phyloP scores from a whole-genome alignment of 2,797 vertebrate genomes.

The Fratercula arctica region DNA sequence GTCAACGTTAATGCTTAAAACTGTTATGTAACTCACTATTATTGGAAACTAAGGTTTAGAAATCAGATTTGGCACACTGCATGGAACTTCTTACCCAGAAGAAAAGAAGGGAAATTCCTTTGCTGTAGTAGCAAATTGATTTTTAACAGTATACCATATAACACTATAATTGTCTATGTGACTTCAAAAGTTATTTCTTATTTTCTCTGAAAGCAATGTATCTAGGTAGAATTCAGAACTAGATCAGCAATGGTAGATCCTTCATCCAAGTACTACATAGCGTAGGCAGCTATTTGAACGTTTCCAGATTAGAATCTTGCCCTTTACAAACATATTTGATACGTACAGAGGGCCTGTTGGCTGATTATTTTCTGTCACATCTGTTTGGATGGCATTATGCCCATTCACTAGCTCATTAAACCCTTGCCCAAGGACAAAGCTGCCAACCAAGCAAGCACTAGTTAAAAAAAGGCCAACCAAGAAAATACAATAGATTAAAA shows the following conservation, averaged over 20 bases:
- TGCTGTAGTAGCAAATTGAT: background rate
- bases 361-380: constrained; percentile 40
- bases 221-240: background rate
- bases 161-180: background rate
- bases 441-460: background rate
- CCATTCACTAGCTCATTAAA: constrained; percentile 56
- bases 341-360: background rate
- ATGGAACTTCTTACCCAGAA: background rate
- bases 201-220: background rate
- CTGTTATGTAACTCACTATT: background rate
- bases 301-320: background rate
- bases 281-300: background rate
- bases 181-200: background rate
- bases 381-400: constrained; percentile 55
- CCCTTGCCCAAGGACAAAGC: constrained; percentile 21
- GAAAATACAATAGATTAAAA: background rate
- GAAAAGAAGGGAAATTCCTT: background rate
- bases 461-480: constrained; percentile 20
- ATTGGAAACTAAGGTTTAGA: background rate
- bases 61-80: background rate
- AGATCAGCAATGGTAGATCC: background rate
- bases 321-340: background rate
- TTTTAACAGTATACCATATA: background rate
- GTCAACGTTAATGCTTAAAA: background rate
- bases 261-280: background rate